Percentiles rank a stretch among this genome's conserved stretches.
Conservation (phyloP, 2,888 invertebrate species). For the Trachelus iudaicus region DNA sequence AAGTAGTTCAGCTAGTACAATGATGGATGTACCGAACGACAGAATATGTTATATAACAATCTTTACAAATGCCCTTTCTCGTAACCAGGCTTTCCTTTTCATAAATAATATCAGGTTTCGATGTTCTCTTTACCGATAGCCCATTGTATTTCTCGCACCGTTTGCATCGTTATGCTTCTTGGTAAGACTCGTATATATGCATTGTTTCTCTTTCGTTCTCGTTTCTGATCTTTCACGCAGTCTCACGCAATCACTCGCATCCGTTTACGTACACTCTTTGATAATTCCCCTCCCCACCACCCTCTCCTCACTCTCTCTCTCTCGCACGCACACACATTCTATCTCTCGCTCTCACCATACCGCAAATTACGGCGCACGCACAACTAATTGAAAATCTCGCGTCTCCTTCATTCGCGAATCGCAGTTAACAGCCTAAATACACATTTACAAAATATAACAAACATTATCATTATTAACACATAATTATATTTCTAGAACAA, state of each 20-base stretch:
- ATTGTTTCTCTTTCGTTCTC: neutral
- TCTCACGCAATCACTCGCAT: neutral
- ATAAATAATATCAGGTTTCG: slow-evolving; percentile 14
- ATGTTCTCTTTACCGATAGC: neutral
- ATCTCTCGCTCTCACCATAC: neutral
- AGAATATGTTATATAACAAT: slow-evolving; percentile 7
- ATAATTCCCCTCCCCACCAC: neutral
- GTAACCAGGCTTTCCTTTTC: slow-evolving; percentile 9
- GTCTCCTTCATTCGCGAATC: neutral
- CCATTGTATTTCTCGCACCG: neutral
- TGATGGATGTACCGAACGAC: slow-evolving; percentile 1
- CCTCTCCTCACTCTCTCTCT: neutral
- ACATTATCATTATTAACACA: neutral
- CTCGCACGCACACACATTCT: neutral
- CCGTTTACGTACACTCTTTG: neutral
- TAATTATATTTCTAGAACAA: neutral
- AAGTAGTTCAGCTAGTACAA: slow-evolving; percentile 5
- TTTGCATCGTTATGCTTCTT: neutral
- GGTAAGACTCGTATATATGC: neutral
- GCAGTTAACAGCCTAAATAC: neutral
- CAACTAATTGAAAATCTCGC: neutral
- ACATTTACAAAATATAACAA: neutral
- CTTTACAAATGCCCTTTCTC: neutral
- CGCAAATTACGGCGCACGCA: neutral
- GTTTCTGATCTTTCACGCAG: neutral